Conservation (phyloP, 1,140 invertebrate species). For the Sweltsa coloradensis region DNA sequence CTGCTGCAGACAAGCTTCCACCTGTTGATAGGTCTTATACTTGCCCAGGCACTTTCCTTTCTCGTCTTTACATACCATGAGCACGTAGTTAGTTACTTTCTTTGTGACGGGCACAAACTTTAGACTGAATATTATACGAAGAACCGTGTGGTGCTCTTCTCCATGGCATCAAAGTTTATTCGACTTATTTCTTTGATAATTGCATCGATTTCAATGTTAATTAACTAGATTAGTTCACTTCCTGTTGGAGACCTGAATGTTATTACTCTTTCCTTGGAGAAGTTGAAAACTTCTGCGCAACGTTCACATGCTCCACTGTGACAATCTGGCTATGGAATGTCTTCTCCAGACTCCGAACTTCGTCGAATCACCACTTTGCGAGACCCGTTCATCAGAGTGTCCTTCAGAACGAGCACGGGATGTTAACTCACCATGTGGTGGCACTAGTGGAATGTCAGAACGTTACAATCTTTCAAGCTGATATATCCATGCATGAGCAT, state of each 20-base stretch:
- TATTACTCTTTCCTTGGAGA: too few species aligned
- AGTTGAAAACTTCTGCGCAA: constrained; percentile 50
- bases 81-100: constrained; percentile 41
- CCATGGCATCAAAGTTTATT: too few species aligned
- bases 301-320: constrained; percentile 49
- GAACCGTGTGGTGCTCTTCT: too few species aligned
- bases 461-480: constrained; percentile 47
- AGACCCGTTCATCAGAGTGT: constrained; percentile 66
- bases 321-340: constrained; percentile 57
- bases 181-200: too few species aligned
- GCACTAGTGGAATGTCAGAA: constrained; percentile 88
- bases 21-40: constrained; percentile 32
- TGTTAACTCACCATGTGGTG: constrained; percentile 68
- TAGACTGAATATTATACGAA: constrained; percentile 25
- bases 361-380: constrained; percentile 36
- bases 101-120: constrained; percentile 40
- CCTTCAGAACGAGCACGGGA: constrained; percentile 74
- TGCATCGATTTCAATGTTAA: too few species aligned
- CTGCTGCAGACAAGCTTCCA: constrained; percentile 39
- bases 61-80: constrained; percentile 33
- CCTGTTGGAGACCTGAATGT: too few species aligned
- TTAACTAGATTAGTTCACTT: too few species aligned
- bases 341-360: constrained; percentile 55
- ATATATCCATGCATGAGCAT: constrained; percentile 51
- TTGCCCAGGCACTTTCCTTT: constrained; percentile 25